Conservation (phyloP, 2,113 vertebrate genomes). For the Hirundichthys speculiger region DNA sequence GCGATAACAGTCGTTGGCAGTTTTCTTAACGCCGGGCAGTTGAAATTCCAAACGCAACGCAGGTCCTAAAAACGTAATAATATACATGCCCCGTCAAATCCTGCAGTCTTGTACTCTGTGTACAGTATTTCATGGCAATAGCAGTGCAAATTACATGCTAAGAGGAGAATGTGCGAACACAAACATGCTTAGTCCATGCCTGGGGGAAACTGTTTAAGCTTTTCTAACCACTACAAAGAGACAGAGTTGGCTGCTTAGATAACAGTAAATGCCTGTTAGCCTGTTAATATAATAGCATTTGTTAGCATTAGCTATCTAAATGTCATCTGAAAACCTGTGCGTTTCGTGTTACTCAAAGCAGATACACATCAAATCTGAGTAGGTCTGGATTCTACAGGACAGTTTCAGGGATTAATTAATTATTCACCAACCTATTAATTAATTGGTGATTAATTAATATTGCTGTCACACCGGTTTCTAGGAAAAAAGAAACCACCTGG, state of each 20-base stretch:
- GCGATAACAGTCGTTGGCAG: conserved; percentile 10
- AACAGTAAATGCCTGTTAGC: conserved; percentile 52
- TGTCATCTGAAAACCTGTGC: conserved; percentile 76
- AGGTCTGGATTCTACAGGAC: conserved; percentile 14
- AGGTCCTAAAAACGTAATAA: background rate
- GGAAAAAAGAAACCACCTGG: too few species aligned
- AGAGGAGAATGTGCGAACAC: conserved; percentile 57
- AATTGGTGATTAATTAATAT: too few species aligned
- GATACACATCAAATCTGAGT: conserved; percentile 12
- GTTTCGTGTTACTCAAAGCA: conserved; percentile 14
- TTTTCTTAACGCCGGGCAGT: conserved; percentile 14
- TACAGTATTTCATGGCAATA: conserved; percentile 69
- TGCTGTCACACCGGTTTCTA: too few species aligned
- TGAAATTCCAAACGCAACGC: conserved; percentile 26
- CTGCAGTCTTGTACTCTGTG: conserved; percentile 41
- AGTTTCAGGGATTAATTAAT: too few species aligned
- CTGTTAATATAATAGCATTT: conserved; percentile 70
- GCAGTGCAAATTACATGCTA: conserved; percentile 60
- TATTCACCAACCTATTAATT: too few species aligned
- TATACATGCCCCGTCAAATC: conserved; percentile 25
- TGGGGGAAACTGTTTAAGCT: conserved; percentile 67
- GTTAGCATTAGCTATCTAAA: conserved; percentile 77
- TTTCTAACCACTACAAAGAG: conserved; percentile 63
- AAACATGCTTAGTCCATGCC: conserved; percentile 58
- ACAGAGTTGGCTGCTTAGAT: conserved; percentile 62